Conservation (phyloP, 2,888 invertebrate genomes). For the Blastobasis lacticolella region DNA sequence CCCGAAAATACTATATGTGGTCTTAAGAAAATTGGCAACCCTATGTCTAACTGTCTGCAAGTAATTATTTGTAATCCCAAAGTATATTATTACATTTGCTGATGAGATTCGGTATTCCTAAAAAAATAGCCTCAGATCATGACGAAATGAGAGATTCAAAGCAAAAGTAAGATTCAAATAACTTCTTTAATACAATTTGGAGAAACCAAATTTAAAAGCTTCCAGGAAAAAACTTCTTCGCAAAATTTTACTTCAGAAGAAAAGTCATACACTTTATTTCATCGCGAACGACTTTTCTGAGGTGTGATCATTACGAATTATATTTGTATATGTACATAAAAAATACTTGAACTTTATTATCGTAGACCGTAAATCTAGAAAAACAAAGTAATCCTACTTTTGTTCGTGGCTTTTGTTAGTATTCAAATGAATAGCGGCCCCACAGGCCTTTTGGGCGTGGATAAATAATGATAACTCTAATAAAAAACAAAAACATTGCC, state of each 20-base stretch:
- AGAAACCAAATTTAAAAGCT: no score
- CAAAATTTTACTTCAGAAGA: constrained; percentile 21
- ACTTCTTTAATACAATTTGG: no score
- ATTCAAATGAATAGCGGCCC: constrained; percentile 12
- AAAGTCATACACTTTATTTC: constrained; percentile 32
- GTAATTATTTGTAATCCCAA: no score
- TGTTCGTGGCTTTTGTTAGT: constrained; percentile 10
- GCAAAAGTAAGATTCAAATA: no score
- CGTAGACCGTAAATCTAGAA: constrained; percentile 39
- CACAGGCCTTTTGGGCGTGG: neutral
- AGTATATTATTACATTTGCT: no score
- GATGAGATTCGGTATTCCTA: no score
- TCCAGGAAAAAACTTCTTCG: constrained; percentile 28
- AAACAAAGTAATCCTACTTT: constrained; percentile 13
- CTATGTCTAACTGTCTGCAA: no score
- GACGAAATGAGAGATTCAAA: no score
- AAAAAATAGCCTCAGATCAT: no score
- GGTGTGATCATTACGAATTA: neutral
- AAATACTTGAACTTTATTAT: constrained; percentile 23
- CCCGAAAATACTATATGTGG: no score
- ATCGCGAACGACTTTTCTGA: neutral
- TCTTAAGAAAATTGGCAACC: no score
- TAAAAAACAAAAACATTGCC: no score
- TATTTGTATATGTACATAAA: constrained; percentile 38
- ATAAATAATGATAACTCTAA: neutral